Conservation (phyloP, 2,888 invertebrate genomes). For the Agriopis aurantiaria region DNA sequence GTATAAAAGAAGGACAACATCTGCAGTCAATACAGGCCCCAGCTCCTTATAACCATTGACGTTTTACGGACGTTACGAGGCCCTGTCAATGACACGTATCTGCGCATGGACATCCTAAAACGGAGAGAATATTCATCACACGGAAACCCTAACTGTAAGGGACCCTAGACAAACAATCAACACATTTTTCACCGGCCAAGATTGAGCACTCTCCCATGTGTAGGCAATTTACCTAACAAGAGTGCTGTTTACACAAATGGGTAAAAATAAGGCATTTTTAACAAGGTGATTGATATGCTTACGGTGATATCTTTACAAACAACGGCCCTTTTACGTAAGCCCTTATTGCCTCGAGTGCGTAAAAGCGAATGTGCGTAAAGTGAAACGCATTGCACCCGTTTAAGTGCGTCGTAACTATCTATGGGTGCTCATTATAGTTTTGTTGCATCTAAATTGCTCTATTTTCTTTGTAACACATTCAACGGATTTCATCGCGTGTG, state of each 20-base stretch:
- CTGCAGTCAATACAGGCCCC: conserved; percentile 16
- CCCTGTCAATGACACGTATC: conserved; percentile 26
- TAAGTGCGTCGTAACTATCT: conserved; percentile 16
- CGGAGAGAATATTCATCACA: conserved; percentile 5
- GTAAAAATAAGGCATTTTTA: conserved; percentile 31
- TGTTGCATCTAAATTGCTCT: conserved; percentile 7
- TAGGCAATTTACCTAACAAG: conserved; percentile 32
- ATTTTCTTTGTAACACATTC: conserved; percentile 4
- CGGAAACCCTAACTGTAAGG: conserved; percentile 28
- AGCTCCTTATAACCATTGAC: conserved; percentile 21
- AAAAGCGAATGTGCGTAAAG: conserved; percentile 19
- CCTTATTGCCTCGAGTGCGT: conserved; percentile 16
- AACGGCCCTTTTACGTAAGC: conserved; percentile 29
- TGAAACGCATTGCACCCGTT: conserved; percentile 12
- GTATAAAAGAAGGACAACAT: neutral
- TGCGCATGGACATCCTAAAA: conserved; percentile 11
- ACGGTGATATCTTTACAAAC: conserved; percentile 30
- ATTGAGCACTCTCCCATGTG: conserved; percentile 39
- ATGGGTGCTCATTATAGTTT: conserved; percentile 28
- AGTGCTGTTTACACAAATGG: conserved; percentile 29
- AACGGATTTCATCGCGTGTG: no score
- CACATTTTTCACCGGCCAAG: conserved; percentile 57
- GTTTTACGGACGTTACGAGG: conserved; percentile 23
- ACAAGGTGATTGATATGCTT: conserved; percentile 36
- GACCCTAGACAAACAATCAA: conserved; percentile 51